Conservation (phyloP, 2,797 vertebrate species). For the Silurus aristotelis region DNA sequence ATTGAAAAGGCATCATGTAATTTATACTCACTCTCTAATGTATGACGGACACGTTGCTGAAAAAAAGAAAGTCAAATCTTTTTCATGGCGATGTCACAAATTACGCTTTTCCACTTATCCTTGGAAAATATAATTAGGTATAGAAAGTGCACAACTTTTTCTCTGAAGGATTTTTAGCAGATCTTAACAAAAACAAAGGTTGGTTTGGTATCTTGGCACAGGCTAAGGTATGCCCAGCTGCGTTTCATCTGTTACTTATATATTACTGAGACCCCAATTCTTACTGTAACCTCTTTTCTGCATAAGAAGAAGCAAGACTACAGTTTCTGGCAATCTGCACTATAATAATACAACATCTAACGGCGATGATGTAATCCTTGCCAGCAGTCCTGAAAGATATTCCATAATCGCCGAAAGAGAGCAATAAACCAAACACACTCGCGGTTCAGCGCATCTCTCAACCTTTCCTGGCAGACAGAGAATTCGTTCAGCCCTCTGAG, state of each 20-base stretch:
- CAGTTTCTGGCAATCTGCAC: constrained; percentile 11
- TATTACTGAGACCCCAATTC: constrained; percentile 1
- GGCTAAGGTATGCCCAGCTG: background rate
- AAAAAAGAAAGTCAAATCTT: background rate
- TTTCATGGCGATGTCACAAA: background rate
- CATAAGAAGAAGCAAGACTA: background rate
- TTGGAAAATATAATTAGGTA: background rate
- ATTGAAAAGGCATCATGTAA: background rate
- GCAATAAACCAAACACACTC: constrained; percentile 45
- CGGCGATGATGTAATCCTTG: constrained; percentile 42
- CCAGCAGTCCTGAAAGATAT: constrained; percentile 39
- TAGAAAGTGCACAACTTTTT: too few relatives aligned
- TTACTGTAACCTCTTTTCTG: background rate
- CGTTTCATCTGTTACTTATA: background rate
- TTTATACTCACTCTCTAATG: background rate
- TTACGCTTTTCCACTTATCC: background rate
- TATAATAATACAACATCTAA: constrained; percentile 6
- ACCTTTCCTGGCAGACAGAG: constrained; percentile 34
- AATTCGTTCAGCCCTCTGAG: constrained; percentile 29
- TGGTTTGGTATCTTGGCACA: too few relatives aligned
- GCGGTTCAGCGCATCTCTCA: constrained; percentile 34
- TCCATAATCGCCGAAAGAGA: constrained; percentile 38
- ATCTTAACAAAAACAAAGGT: background rate
- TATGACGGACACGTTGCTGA: background rate
- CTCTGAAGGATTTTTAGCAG: too few relatives aligned